Evolutionary conservation across 2,888 invertebrate species (phyloP).

Genomic region (Scaptomyza polygonia): DNA sequence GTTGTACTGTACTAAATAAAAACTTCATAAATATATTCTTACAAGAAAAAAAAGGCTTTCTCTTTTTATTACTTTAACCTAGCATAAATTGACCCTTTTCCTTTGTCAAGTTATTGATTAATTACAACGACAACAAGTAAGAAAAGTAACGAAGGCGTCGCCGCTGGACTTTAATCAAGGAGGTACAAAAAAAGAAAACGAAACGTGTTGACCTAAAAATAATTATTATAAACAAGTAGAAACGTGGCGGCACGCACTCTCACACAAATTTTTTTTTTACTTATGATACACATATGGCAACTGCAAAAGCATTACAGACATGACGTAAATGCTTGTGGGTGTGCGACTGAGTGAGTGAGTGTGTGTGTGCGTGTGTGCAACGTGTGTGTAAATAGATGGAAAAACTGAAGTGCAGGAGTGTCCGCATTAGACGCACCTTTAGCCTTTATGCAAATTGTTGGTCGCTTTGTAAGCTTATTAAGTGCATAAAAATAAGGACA

Average conservation of each 20-base stretch:
- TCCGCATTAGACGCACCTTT: slow-evolving; percentile 17
- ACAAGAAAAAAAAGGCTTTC: not conserved
- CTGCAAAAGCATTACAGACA: slow-evolving; percentile 34
- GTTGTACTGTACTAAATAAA: not conserved
- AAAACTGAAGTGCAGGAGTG: slow-evolving; percentile 68
- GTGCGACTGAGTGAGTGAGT: slow-evolving; percentile 1
- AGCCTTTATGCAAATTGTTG: slow-evolving; percentile 62
- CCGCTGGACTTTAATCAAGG: slow-evolving; percentile 39
- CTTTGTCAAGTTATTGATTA: slow-evolving; percentile 17
- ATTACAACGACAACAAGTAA: slow-evolving; percentile 18
- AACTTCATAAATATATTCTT: not conserved
- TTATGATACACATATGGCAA: slow-evolving; percentile 47
- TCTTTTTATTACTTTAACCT: not conserved
- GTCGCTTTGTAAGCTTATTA: slow-evolving; percentile 75
- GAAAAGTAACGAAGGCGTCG: slow-evolving; percentile 10
- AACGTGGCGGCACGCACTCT: slow-evolving; percentile 18
- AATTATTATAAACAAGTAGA: slow-evolving; percentile 25
- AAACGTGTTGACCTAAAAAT: slow-evolving; percentile 71
- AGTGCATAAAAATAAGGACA: slow-evolving; percentile 64
- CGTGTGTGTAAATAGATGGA: slow-evolving; percentile 60
- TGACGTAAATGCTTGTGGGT: slow-evolving; percentile 39
- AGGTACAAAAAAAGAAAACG: slow-evolving; percentile 8
- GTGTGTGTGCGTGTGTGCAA: slow-evolving; percentile 10
- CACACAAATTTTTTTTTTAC: slow-evolving; percentile 1
- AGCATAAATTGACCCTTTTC: slow-evolving; percentile 10